These are phyloP conservation scores for Proisotoma minuta DNA, from an alignment of 2,888 invertebrate genomes.

Conservation along the genomic window DNA sequence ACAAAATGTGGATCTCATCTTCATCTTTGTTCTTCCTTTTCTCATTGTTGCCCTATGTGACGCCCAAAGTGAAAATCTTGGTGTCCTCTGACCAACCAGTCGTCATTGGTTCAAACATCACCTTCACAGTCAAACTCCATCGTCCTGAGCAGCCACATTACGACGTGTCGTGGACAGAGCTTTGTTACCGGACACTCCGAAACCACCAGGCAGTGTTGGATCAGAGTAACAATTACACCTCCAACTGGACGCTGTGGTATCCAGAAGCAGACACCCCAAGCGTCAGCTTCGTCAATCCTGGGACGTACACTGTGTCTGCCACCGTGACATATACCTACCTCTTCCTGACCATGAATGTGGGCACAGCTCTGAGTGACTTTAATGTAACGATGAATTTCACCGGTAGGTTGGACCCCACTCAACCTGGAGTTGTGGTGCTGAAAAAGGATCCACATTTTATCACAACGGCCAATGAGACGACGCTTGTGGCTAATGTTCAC, in stretches of 20 bases:
- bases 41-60: not conserved
- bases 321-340: constrained; percentile 26
- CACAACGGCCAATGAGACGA: constrained; percentile 34
- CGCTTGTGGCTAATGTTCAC: constrained; percentile 31
- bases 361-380: constrained; percentile 16
- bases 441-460: constrained; percentile 25
- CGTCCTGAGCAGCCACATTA: constrained; percentile 48
- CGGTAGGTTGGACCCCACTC: constrained; percentile 32
- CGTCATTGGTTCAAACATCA: constrained; percentile 67
- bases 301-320: constrained; percentile 31
- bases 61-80: constrained; percentile 39
- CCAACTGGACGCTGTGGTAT: constrained; percentile 35
- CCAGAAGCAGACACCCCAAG: constrained; percentile 3
- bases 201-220: constrained; percentile 7
- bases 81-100: constrained; percentile 63
- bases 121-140: constrained; percentile 62
- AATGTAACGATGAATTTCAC: constrained; percentile 32
- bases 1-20: no score
- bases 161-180: constrained; percentile 34
- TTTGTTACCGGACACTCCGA: not conserved
- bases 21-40: not conserved
- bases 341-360: constrained; percentile 20
- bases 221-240: constrained; percentile 30
- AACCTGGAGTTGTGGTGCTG: constrained; percentile 23
- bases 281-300: constrained; percentile 7